phyloP scores from a whole-genome alignment of 2,797 vertebrate genomes.

The Xerus rutilus region DNA sequence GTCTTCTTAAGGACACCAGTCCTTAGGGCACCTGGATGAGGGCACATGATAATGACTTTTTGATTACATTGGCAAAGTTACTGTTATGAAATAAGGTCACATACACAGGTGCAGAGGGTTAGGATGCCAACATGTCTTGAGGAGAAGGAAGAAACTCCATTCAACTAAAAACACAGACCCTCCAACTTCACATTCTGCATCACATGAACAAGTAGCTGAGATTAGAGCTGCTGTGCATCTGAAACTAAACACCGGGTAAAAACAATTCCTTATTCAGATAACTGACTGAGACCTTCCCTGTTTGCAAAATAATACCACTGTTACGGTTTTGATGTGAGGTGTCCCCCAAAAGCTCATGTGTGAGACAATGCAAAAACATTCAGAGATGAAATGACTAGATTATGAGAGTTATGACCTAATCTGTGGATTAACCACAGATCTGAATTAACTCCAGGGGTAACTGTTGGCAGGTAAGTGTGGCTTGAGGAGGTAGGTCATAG shows the following conservation, averaged over 20 bases:
- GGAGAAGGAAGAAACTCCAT: background rate
- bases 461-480: too few relatives aligned
- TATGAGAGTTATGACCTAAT: too few relatives aligned
- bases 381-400: too few relatives aligned
- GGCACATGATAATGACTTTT: background rate
- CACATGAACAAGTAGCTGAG: background rate
- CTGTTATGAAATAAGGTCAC: slow-evolving; percentile 47
- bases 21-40: background rate
- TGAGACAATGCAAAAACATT: too few relatives aligned
- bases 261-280: background rate
- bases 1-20: background rate
- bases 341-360: too few relatives aligned
- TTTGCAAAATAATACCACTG: background rate
- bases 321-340: too few relatives aligned
- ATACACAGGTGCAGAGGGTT: background rate
- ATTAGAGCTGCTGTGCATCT: background rate
- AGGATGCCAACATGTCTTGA: background rate
- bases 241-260: background rate
- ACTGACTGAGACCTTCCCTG: background rate
- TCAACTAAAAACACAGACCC: background rate
- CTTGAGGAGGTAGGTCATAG: too few relatives aligned
- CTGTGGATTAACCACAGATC: too few relatives aligned
- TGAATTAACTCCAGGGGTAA: too few relatives aligned
- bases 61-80: background rate
- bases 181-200: background rate